Conservation (phyloP, 2,797 vertebrate genomes). For the Phataginus tetradactyla region DNA sequence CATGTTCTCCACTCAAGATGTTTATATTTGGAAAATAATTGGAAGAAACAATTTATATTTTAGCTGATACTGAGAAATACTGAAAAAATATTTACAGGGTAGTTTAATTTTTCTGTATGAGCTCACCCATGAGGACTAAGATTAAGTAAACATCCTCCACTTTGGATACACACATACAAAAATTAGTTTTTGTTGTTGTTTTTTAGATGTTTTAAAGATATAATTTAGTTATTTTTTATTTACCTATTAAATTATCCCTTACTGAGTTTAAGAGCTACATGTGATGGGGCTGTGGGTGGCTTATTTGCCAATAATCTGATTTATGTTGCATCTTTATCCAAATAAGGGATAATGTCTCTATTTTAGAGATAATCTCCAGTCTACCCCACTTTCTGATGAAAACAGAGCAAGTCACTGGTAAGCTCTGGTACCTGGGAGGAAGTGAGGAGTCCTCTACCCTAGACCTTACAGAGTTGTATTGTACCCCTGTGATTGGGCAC, state of each 20-base stretch:
- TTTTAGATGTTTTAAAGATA: not conserved
- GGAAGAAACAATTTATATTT: conserved; percentile 21
- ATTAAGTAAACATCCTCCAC: not conserved
- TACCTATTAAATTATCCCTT: not conserved
- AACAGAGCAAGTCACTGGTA: not conserved
- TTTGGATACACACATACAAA: not conserved
- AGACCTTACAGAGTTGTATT: not conserved
- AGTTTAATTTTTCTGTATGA: not conserved
- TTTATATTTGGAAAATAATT: conserved; percentile 31
- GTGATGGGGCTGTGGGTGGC: not conserved
- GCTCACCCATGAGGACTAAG: not conserved
- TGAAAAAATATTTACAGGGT: not conserved
- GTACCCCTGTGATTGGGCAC: not conserved
- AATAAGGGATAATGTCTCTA: not conserved
- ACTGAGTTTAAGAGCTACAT: not conserved
- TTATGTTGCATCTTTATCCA: not conserved
- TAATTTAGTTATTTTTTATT: conserved; percentile 1
- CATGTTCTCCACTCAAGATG: not conserved
- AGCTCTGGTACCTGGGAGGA: not conserved
- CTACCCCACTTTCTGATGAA: not conserved
- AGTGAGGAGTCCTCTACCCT: not conserved
- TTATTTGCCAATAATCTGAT: not conserved
- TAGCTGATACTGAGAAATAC: not conserved
- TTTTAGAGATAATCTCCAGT: not conserved
- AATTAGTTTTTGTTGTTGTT: not conserved